Percentiles rank a stretch among this genome's conserved stretches.
phyloP scores from a whole-genome alignment of 1,140 invertebrate species.

The Pissodes strobi region DNA sequence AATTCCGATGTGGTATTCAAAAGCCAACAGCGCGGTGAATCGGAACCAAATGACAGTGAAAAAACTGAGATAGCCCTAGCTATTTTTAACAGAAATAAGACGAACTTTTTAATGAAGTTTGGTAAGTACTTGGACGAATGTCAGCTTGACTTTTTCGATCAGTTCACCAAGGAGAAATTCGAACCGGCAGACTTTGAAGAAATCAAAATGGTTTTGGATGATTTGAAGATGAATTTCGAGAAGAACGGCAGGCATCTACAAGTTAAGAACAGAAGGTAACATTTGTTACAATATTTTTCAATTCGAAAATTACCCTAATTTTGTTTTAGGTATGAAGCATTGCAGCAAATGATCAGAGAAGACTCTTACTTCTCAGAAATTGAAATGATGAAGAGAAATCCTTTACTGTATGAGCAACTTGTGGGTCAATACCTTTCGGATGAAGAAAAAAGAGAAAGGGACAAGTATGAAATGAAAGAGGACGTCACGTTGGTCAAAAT shows the following conservation, averaged over 20 bases:
- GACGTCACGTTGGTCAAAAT: slow-evolving; percentile 70
- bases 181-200: slow-evolving; percentile 59
- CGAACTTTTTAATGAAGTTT: slow-evolving; percentile 75
- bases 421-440: slow-evolving; percentile 82
- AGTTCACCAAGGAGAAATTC: slow-evolving; percentile 45
- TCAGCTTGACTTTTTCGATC: slow-evolving; percentile 72
- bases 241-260: slow-evolving; percentile 71
- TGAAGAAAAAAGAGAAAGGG: slow-evolving; percentile 70
- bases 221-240: slow-evolving; percentile 62
- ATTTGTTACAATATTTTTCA: no score
- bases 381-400: slow-evolving; percentile 91
- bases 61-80: slow-evolving; percentile 71
- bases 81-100: slow-evolving; percentile 67
- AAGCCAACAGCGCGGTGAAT: slow-evolving; percentile 74
- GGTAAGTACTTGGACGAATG: slow-evolving; percentile 70
- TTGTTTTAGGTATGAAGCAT: slow-evolving; percentile 72
- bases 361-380: slow-evolving; percentile 86
- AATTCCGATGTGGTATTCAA: slow-evolving; percentile 46
- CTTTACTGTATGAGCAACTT: slow-evolving; percentile 85
- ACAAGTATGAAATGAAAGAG: slow-evolving; percentile 58
- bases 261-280: slow-evolving; percentile 39
- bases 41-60: slow-evolving; percentile 69
- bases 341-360: slow-evolving; percentile 72
- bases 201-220: slow-evolving; percentile 63
- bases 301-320: no score